phyloP scores from a whole-genome alignment of 2,113 vertebrate genomes.

The Sorex araneus region DNA sequence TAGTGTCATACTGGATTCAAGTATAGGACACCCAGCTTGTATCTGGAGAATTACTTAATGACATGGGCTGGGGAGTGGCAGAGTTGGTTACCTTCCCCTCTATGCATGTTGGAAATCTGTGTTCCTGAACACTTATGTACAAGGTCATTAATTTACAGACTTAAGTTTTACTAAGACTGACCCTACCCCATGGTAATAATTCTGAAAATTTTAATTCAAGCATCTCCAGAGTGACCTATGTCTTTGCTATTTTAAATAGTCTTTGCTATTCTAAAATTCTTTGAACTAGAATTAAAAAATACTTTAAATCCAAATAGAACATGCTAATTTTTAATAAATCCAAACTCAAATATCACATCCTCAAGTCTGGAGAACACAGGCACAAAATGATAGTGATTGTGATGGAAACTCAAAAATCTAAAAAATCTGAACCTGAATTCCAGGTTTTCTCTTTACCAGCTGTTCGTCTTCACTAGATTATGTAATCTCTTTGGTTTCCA shows the following conservation, averaged over 20 bases:
- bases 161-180: not conserved
- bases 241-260: not conserved
- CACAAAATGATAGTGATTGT: not conserved
- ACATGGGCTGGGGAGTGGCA: not conserved
- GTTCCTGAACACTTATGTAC: not conserved
- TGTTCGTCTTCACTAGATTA: not conserved
- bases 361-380: not conserved
- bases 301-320: not conserved
- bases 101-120: not conserved
- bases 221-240: not conserved
- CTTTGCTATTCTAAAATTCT: not conserved
- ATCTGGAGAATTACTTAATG: not conserved
- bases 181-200: not conserved
- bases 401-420: not conserved
- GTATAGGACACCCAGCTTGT: not conserved
- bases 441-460: not conserved
- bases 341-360: not conserved
- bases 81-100: not conserved
- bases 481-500: conserved; percentile 20
- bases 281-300: not conserved
- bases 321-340: not conserved
- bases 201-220: conserved; percentile 43
- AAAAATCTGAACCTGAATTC: not conserved
- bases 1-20: not conserved
- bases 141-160: not conserved